A percentile compares a stretch with the other conserved stretches of the same genome.
These are phyloP conservation scores for Agrotis ipsilon DNA, from an alignment of 2,888 invertebrate species.

Conservation along the genomic window DNA sequence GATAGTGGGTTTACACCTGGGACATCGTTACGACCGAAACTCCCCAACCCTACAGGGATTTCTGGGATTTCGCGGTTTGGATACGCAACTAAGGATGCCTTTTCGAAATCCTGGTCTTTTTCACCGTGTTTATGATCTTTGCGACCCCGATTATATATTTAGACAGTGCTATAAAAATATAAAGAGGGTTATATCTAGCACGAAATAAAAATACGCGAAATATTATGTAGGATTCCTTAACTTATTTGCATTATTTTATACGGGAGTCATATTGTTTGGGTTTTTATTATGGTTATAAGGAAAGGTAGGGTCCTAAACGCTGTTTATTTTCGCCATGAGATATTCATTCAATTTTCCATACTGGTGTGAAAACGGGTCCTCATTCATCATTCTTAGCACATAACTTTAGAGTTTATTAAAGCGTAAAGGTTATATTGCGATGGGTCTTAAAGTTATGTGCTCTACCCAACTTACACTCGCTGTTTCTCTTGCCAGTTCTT, in stretches of 20 bases:
- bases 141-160: slow-evolving; percentile 59
- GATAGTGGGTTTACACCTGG: slow-evolving; percentile 66
- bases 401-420: slow-evolving; percentile 53
- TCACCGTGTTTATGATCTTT: slow-evolving; percentile 53
- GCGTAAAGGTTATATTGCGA: slow-evolving; percentile 37
- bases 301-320: slow-evolving; percentile 54
- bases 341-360: slow-evolving; percentile 64
- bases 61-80: slow-evolving; percentile 62
- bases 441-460: slow-evolving; percentile 38
- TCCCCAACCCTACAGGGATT: slow-evolving; percentile 59
- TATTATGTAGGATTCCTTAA: slow-evolving; percentile 57
- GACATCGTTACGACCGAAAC: slow-evolving; percentile 67
- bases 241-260: slow-evolving; percentile 63
- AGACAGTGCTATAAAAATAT: slow-evolving; percentile 60
- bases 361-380: slow-evolving; percentile 16
- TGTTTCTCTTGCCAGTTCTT: too few species aligned
- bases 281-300: slow-evolving; percentile 58
- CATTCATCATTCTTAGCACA: slow-evolving; percentile 43
- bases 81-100: slow-evolving; percentile 62
- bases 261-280: slow-evolving; percentile 52
- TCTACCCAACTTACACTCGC: background rate
- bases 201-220: slow-evolving; percentile 59
- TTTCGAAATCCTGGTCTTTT: slow-evolving; percentile 42
- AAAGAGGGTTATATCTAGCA: slow-evolving; percentile 44
- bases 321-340: slow-evolving; percentile 61